phyloP scores from a whole-genome alignment of 2,113 vertebrate species.

The Oryzias javanicus region DNA sequence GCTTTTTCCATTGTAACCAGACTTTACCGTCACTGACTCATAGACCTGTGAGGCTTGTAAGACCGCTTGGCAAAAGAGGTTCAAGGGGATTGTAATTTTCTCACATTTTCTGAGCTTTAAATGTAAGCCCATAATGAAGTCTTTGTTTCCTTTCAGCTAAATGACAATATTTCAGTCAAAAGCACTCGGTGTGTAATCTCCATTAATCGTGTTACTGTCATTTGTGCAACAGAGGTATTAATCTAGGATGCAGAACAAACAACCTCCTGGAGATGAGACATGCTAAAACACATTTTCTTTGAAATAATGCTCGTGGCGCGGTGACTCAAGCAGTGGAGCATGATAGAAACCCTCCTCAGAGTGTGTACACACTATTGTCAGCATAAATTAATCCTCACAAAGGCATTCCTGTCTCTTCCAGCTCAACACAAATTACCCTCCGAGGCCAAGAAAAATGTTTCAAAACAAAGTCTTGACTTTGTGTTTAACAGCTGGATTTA shows the following conservation, averaged over 20 bases:
- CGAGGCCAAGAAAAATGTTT: constrained; percentile 33
- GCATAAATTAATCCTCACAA: constrained; percentile 39
- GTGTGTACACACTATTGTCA: constrained; percentile 34
- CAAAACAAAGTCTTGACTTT: constrained; percentile 26
- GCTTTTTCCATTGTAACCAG: no score
- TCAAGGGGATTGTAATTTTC: no score
- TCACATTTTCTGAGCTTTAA: not conserved
- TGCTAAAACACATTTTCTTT: constrained; percentile 45
- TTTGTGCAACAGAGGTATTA: constrained; percentile 28
- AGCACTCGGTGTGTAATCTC: constrained; percentile 12
- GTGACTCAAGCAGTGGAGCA: constrained; percentile 49
- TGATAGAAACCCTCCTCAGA: constrained; percentile 50
- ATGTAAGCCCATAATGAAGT: not conserved
- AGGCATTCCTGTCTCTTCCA: constrained; percentile 29
- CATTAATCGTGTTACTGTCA: constrained; percentile 23
- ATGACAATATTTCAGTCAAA: constrained; percentile 1
- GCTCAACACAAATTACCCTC: constrained; percentile 17
- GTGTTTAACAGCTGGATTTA: constrained; percentile 42
- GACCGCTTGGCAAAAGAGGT: no score
- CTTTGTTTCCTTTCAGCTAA: constrained; percentile 1
- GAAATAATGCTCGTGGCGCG: constrained; percentile 39
- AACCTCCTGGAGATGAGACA: constrained; percentile 29
- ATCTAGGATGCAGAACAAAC: constrained; percentile 14
- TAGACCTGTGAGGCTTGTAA: constrained; percentile 2
- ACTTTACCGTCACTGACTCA: no score